Base-by-base conservation (phyloP, 2,888 invertebrate species). In the Meiosimyza decipiens region DNA sequence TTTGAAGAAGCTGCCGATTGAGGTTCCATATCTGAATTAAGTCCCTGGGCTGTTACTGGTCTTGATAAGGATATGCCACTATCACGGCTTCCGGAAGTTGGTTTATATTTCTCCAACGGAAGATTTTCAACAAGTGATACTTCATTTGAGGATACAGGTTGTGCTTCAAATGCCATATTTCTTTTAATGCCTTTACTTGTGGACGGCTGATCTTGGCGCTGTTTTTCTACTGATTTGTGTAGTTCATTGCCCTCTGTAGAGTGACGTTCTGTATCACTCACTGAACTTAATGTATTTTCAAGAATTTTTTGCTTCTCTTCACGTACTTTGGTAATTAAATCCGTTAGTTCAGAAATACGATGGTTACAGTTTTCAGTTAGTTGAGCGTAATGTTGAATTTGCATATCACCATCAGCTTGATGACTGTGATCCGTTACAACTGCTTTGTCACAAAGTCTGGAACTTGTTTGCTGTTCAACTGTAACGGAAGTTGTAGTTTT, bases 281-380 rank as follows among this genome's bases (percentile, higher is more conserved):
- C 82, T 11, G 87, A 87, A 1, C 85, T 86, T 0, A 87, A 77
- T 0, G 85, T 86, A 1, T 85, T 83, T 73, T 88, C 88, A n/a
- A 89, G 80, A 18, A 90, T 84, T 60, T 87, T 86, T 62, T 88
- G 85, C 75, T 89, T 89, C 78, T 91, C 91, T 69, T 88, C 85
- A n/a, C 91, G 88, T 7, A 91, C 88, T 80, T 89, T 88, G n/a
- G 88, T 87, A 15, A 91, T 91, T 79, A 90, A 87, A 12, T 88
- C 88, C 0, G 89, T 88, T 7, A 91, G 80, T 72, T 89, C 89
- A 2, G 88, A 88, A 62, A 91, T 91, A 73, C 90, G 87, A 75
- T 90, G 88, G 0, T 88, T 88, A 71, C 90, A 91, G 60, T 87
- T 88, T 60, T 89, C 89, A 0, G 90, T 89, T 15, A 90, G 85